These are phyloP conservation scores for Chaetoderma sp. DNA, from an alignment of 2,888 invertebrate species.

Conservation along the genomic window DNA sequence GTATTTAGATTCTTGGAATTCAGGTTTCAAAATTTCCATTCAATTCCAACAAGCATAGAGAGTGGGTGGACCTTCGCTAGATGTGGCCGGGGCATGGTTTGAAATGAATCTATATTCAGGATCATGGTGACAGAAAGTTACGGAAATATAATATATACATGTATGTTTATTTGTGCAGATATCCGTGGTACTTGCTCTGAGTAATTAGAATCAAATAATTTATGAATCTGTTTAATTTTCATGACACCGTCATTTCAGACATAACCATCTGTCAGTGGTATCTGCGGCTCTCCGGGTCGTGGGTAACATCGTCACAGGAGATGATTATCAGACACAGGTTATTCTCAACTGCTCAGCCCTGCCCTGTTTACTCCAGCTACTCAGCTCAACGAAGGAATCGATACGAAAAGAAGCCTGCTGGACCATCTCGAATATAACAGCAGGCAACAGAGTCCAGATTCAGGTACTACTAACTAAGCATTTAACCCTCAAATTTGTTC, in stretches of 20 bases:
- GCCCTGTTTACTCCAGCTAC: constrained; percentile 83
- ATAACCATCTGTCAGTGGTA: constrained; percentile 66
- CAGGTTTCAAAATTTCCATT: no score
- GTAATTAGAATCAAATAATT: no score
- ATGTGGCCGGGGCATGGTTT: no score
- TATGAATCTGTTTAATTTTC: background rate
- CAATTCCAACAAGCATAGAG: no score
- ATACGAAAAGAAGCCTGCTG: constrained; percentile 96
- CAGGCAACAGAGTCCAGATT: constrained; percentile 93
- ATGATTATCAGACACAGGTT: constrained; percentile 95
- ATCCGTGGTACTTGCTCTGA: no score
- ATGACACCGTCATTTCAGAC: constrained; percentile 44
- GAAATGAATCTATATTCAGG: no score
- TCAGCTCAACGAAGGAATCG: constrained; percentile 80
- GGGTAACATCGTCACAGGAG: constrained; percentile 97
- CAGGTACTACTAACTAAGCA: constrained; percentile 76
- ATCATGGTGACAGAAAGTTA: no score
- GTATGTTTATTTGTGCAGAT: no score
- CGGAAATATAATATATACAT: no score
- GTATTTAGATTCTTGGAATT: no score
- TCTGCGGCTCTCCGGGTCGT: constrained; percentile 92
- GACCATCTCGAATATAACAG: constrained; percentile 97
- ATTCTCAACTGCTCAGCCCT: constrained; percentile 92
- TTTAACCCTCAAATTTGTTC: no score
- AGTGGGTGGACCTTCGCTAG: no score